A percentile compares a stretch with the other conserved stretches of the same genome.
Conservation (phyloP, 2,888 invertebrate genomes). For the Parnassius mnemosyne region DNA sequence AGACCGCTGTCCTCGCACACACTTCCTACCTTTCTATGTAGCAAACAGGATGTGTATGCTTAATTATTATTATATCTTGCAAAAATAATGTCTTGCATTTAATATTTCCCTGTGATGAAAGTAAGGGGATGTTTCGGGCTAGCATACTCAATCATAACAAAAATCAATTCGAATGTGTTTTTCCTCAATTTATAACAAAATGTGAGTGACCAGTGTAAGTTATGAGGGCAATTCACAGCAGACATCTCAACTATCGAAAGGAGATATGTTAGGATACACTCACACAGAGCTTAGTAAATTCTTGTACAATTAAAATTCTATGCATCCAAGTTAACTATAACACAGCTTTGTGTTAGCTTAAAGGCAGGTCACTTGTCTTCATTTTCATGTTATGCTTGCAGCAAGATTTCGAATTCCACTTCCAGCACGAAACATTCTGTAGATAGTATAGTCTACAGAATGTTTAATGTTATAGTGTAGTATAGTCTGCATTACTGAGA, state of each 20-base stretch:
- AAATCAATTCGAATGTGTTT: constrained; percentile 28
- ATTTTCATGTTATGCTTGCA: neutral
- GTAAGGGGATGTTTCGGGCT: too few relatives aligned
- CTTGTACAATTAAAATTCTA: neutral
- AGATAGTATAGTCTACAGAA: too few relatives aligned
- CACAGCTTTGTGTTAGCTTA: neutral
- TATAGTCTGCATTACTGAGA: too few relatives aligned
- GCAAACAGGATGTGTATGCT: too few relatives aligned
- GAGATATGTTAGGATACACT: constrained; percentile 25
- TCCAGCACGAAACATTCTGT: too few relatives aligned
- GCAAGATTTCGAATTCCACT: too few relatives aligned
- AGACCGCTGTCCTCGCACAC: too few relatives aligned
- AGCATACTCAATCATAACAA: neutral
- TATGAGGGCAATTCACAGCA: constrained; percentile 47
- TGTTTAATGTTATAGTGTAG: too few relatives aligned
- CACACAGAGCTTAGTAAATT: constrained; percentile 1
- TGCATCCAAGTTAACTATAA: neutral
- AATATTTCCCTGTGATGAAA: too few relatives aligned
- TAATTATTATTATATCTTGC: too few relatives aligned
- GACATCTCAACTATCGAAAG: constrained; percentile 41
- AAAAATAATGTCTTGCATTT: too few relatives aligned
- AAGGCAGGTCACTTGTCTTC: neutral
- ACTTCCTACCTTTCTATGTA: too few relatives aligned
- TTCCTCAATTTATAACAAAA: constrained; percentile 28
- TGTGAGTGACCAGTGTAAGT: constrained; percentile 46